Evolutionary conservation across 2,113 vertebrate species (phyloP).

Genomic region (Neomonachus schauinslandi): DNA sequence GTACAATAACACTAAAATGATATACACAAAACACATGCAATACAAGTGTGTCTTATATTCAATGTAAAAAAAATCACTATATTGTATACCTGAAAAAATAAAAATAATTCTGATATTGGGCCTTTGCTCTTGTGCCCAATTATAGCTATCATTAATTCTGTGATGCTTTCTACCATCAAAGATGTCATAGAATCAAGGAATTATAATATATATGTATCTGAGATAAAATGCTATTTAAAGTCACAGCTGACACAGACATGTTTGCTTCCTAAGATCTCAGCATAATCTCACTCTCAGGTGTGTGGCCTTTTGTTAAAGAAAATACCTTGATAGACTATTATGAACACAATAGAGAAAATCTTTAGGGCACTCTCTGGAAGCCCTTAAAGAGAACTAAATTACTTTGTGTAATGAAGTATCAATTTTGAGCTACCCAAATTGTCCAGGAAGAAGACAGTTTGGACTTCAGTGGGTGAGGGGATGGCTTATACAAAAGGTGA

Average conservation of each 20-base stretch:
- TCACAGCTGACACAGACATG: background rate
- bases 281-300: background rate
- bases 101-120: background rate
- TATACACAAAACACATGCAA: background rate
- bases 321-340: background rate
- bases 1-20: background rate
- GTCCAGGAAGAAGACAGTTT: background rate
- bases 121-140: background rate
- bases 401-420: background rate
- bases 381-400: slow-evolving; percentile 12
- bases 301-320: background rate
- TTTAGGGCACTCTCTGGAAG: background rate
- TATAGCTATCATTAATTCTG: slow-evolving; percentile 1
- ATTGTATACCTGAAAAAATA: background rate
- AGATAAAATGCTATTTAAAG: slow-evolving; percentile 27
- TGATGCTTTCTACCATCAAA: background rate
- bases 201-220: background rate
- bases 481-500: background rate
- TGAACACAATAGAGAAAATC: background rate
- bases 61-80: background rate
- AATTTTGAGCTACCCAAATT: slow-evolving; percentile 33
- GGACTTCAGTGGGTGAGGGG: background rate
- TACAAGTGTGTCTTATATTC: background rate
- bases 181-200: background rate
- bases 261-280: background rate